These are phyloP conservation scores for Peribatodes rhomboidaria DNA, from an alignment of 2,888 invertebrate species.

Conservation along the genomic window DNA sequence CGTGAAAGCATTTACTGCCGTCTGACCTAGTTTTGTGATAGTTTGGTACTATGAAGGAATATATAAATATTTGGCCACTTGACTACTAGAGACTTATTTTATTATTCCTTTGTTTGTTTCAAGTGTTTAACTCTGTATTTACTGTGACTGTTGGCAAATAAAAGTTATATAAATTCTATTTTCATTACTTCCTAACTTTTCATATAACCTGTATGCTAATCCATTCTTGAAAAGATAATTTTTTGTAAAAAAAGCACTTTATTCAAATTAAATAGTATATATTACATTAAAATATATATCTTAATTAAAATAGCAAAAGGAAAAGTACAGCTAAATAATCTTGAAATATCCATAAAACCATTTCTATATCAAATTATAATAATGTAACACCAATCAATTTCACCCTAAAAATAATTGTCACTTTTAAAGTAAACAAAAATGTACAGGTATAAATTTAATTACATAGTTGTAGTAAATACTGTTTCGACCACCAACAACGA, in stretches of 20 bases:
- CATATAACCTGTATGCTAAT: neutral
- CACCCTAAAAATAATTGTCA: conserved; percentile 71
- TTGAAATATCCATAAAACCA: conserved; percentile 82
- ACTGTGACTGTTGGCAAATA: conserved; percentile 75
- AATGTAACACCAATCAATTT: conserved; percentile 77
- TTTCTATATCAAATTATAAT: conserved; percentile 58
- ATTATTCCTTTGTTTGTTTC: conserved; percentile 56
- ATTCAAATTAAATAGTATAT: conserved; percentile 86
- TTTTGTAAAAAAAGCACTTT: conserved; percentile 84
- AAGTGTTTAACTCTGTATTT: conserved; percentile 61
- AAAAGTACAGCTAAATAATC: conserved; percentile 83
- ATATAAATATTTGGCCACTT: conserved; percentile 64
- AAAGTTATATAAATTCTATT: conserved; percentile 54
- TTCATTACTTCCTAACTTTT: conserved; percentile 16
- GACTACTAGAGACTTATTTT: conserved; percentile 54
- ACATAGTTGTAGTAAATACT: conserved; percentile 69
- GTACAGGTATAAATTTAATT: conserved; percentile 67
- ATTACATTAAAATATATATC: conserved; percentile 85
- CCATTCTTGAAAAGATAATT: conserved; percentile 39
- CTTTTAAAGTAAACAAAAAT: conserved; percentile 72
- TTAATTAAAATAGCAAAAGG: conserved; percentile 84
- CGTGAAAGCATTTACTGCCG: conserved; percentile 70
- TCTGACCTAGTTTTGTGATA: conserved; percentile 16
- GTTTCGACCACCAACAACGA: conserved; percentile 63
- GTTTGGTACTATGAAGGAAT: conserved; percentile 35